Evolutionary conservation across 2,113 vertebrate species (phyloP).

Genomic region (Ammospiza nelsoni): DNA sequence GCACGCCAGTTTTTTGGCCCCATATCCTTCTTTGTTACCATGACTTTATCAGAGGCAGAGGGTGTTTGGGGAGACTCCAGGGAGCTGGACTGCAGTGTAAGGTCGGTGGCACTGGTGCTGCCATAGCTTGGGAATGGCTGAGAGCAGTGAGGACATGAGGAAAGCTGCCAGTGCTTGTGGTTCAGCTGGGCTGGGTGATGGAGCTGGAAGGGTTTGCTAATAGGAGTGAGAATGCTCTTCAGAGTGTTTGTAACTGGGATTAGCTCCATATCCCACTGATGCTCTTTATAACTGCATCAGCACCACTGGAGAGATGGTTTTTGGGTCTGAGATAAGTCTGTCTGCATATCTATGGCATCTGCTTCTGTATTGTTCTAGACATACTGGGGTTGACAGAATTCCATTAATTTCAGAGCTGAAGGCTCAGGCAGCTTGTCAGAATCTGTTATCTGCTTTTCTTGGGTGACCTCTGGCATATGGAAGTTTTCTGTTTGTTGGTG

Average conservation of each 20-base stretch:
- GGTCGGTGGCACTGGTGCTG: neutral
- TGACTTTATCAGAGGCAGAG: neutral
- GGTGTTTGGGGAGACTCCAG: neutral
- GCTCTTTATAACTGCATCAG: neutral
- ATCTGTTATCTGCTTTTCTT: conserved; percentile 36
- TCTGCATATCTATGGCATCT: neutral
- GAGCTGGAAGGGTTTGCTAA: neutral
- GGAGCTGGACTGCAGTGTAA: neutral
- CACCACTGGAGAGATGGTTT: neutral
- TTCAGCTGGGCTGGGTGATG: neutral
- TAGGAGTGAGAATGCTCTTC: neutral
- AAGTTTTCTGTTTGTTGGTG: conserved; percentile 27
- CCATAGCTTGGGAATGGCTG: neutral
- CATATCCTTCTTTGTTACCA: neutral
- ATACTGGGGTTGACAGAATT: neutral
- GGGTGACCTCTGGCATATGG: conserved; percentile 13
- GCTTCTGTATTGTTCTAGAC: neutral
- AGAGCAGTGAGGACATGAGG: neutral
- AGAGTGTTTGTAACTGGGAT: neutral
- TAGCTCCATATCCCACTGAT: neutral
- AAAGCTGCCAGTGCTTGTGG: neutral
- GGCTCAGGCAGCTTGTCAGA: conserved; percentile 12
- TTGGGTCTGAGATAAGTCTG: neutral
- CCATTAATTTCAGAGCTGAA: neutral
- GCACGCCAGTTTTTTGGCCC: neutral